phyloP scores from a whole-genome alignment of 2,797 vertebrate species.

The Todus mexicanus region DNA sequence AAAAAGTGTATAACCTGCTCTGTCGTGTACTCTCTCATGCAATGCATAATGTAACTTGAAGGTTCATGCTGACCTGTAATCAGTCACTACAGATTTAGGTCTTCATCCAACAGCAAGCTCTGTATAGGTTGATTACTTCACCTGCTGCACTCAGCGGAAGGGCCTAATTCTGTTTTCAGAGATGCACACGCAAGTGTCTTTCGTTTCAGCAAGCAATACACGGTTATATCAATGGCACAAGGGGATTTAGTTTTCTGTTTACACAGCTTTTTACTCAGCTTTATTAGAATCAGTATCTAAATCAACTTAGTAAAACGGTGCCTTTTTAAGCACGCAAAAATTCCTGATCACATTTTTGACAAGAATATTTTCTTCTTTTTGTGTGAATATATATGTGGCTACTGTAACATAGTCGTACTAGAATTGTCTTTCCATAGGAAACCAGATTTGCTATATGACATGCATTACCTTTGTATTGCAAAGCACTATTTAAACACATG shows the following conservation, averaged over 20 bases:
- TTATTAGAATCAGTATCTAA: neutral
- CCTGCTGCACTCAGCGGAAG: slow-evolving; percentile 5
- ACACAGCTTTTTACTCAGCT: neutral
- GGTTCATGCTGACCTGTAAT: slow-evolving; percentile 19
- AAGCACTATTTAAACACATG: neutral
- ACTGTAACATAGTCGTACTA: neutral
- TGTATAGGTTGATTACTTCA: neutral
- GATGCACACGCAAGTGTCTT: neutral
- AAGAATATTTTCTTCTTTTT: neutral
- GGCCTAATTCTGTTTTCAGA: neutral
- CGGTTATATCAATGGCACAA: neutral
- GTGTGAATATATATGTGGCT: neutral
- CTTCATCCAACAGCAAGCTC: neutral
- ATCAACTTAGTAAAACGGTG: neutral
- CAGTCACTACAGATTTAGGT: neutral
- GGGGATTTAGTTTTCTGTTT: neutral
- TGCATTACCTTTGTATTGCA: neutral
- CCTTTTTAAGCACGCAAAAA: neutral
- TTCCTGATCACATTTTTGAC: neutral
- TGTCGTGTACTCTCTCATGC: neutral
- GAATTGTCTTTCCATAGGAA: neutral
- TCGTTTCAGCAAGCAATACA: neutral
- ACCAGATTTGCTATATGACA: neutral
- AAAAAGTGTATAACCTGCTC: neutral
- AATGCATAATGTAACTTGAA: neutral